A percentile compares a stretch with the other conserved stretches of the same genome.
phyloP scores from a whole-genome alignment of 2,888 invertebrate genomes.

The Brachyopa scutellaris region DNA sequence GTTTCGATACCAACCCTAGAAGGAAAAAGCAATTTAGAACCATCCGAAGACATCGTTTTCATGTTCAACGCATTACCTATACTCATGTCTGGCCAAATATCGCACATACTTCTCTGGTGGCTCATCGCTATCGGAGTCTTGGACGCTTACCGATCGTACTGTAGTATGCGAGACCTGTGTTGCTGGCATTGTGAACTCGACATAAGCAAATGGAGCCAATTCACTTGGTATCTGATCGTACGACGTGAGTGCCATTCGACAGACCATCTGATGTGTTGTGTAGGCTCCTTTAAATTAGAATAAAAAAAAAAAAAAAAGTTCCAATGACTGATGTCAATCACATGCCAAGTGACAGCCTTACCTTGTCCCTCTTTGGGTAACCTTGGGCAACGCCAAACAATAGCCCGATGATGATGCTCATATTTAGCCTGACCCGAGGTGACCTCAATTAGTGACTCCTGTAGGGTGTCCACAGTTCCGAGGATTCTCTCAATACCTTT shows the following conservation, averaged over 20 bases:
- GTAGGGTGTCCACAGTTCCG: conserved; percentile 94
- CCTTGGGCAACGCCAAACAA: conserved; percentile 99
- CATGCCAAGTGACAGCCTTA: conserved; percentile 78
- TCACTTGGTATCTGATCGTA: conserved; percentile 98
- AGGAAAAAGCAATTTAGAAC: conserved; percentile 5
- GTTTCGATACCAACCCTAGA: conserved; percentile 94
- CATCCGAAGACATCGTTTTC: background rate
- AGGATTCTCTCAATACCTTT: conserved; percentile 96
- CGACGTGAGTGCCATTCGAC: conserved; percentile 96
- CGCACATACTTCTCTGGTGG: conserved; percentile 99
- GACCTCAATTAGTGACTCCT: conserved; percentile 96
- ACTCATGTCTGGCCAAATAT: conserved; percentile 97
- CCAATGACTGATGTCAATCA: background rate
- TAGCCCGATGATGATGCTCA: conserved; percentile 97
- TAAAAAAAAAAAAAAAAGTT: conserved; percentile 35
- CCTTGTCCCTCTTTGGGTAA: conserved; percentile 99
- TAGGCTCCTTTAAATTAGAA: conserved; percentile 96
- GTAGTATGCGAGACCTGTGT: conserved; percentile 98
- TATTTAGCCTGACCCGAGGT: conserved; percentile 99
- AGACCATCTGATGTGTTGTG: conserved; percentile 97
- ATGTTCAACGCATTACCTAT: conserved; percentile 85
- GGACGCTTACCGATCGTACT: conserved; percentile 95
- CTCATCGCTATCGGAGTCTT: conserved; percentile 91
- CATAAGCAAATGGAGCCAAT: conserved; percentile 92
- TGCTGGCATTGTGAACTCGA: conserved; percentile 99